Conservation (phyloP, 2,888 invertebrate genomes). For the Callyntrura sp. region DNA sequence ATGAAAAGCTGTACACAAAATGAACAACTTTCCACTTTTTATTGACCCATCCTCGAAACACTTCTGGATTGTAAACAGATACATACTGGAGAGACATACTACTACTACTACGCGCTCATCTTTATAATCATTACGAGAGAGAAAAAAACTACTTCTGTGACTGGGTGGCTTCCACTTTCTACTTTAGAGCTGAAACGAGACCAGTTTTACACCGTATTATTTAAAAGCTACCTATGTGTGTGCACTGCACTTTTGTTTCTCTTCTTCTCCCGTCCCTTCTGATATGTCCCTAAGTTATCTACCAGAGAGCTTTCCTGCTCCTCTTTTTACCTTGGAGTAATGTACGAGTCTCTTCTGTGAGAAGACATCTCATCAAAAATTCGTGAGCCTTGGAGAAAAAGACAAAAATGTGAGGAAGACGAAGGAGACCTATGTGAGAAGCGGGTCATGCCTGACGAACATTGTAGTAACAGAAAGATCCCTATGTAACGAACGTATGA, state of each 20-base stretch:
- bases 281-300: conserved; percentile 12
- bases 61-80: too few relatives aligned
- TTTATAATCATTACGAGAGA: conserved; percentile 57
- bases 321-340: conserved; percentile 69
- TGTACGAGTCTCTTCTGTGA: conserved; percentile 51
- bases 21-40: conserved; percentile 66
- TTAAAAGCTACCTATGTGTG: neutral
- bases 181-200: neutral
- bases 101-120: conserved; percentile 7
- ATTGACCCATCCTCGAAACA: conserved; percentile 58
- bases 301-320: conserved; percentile 4
- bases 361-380: conserved; percentile 78
- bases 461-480: conserved; percentile 38
- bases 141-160: neutral
- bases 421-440: conserved; percentile 37
- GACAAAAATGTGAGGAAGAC: neutral
- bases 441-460: conserved; percentile 73
- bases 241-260: neutral
- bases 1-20: conserved; percentile 38
- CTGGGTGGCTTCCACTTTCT: neutral
- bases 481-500: conserved; percentile 70
- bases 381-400: conserved; percentile 69
- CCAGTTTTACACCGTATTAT: conserved; percentile 24
- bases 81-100: too few relatives aligned
- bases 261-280: neutral